Base-by-base conservation (phyloP, 2,888 invertebrate genomes). In the Ectemnius continuus region DNA sequence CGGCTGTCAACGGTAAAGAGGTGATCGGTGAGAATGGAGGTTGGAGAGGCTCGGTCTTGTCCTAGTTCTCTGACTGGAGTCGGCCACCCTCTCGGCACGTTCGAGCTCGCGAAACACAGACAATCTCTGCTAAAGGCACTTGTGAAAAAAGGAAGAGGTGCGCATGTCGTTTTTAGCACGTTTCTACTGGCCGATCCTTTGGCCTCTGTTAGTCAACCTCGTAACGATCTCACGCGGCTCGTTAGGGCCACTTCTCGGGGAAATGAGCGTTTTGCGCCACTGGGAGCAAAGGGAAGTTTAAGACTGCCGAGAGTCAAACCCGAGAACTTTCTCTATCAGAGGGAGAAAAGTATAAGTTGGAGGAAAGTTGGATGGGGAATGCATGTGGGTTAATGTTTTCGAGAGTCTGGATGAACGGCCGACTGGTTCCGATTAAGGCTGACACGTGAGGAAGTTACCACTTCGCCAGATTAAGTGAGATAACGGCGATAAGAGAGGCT, bases 201-300 rank as follows among this genome's bases (percentile, higher is more conserved):
- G 63, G 66, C 72, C 69, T 63, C 68, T 66, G 52, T 71, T 67
- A 68, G 28, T 45, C 58, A 26, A 2, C 16, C 60, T 26, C 62
- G 48, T 48, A 62, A 62, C 45, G 62, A 63, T 66, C 70, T 75
- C 70, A 60, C 75, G 72, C 63, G 72, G 61, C 64, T 72, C 76
- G 76, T 77, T 76, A 72, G 72, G 57, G 68, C 58, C 76, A 67
- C 72, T 77, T 69, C 76, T 72, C 72, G 76, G 76, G 76, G 76
- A 77, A 77, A 76, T 77, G 76, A 77, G 68, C 76, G 76, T 77
- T 77, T 77, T 77, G 76, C 68, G 26, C 70, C 68, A 63, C 59
- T 36, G 66, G 26, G 66, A 20, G 61, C 67, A 67, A 57, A 61
- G 72, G 76, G 63, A 69, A 72, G 76, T 45, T 61, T 76, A 76